phyloP scores from a whole-genome alignment of 2,113 vertebrate species.

The Ammodytes dubius region DNA sequence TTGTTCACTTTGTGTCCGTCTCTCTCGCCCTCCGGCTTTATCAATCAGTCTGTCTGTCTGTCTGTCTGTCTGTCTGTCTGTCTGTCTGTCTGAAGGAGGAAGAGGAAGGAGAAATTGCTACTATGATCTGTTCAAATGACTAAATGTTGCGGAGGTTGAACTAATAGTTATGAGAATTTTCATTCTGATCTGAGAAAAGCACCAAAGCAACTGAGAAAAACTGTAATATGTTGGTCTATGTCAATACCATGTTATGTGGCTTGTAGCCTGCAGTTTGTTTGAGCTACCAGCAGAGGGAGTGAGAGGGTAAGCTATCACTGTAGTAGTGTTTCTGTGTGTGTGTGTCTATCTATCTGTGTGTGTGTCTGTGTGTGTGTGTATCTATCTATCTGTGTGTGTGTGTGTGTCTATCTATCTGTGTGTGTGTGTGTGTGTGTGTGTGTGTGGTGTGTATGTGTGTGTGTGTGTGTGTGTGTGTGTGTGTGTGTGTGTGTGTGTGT shows the following conservation, averaged over 20 bases:
- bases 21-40: slow-evolving; percentile 27
- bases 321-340: slow-evolving; percentile 13
- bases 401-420: slow-evolving; percentile 5
- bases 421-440: slow-evolving; percentile 9
- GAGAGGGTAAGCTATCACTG: slow-evolving; percentile 28
- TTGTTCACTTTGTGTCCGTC: no score
- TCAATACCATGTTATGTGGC: not conserved
- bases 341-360: not conserved
- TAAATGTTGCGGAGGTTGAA: no score
- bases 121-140: no score
- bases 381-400: no score
- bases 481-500: slow-evolving; percentile 21
- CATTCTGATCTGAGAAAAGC: no score
- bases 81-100: slow-evolving; percentile 20
- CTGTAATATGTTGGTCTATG: no score
- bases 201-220: no score
- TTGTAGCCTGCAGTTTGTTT: slow-evolving; percentile 12
- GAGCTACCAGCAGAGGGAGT: slow-evolving; percentile 56
- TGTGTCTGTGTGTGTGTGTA: slow-evolving; percentile 13
- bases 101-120: no score
- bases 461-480: slow-evolving; percentile 15
- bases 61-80: slow-evolving; percentile 14
- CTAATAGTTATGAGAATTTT: no score
- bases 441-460: not conserved
- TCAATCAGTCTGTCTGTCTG: slow-evolving; percentile 47